Base-by-base conservation (phyloP, 2,113 vertebrate genomes). In the Pelvicachromis taeniatus region DNA sequence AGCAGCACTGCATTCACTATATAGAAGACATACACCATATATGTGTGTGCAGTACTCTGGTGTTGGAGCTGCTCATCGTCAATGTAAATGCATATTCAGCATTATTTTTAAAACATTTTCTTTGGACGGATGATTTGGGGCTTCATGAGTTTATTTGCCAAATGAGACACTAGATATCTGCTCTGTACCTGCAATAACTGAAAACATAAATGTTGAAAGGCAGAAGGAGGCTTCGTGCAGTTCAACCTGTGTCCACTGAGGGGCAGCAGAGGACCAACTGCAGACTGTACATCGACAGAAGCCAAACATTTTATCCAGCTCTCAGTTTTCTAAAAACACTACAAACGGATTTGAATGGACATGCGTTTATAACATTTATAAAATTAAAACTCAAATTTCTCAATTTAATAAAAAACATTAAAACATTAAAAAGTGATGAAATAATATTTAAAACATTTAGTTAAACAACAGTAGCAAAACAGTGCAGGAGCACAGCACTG, bases 221-320 rank as follows among this genome's bases (percentile, higher is more conserved):
- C 38, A 42, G n/a, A 23, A 26, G 13, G 38, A 70, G 11, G 12
- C 11, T 9, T 10, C 21, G 8, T 50, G 42, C 68, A 73, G 23
- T 17, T 73, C 33, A 6, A 8, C 31, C 21, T 33, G 35, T 31
- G 35, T 77, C 82, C 82, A 87, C 78, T 29, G 29, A 70, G 68
- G 2, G 40, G 68, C 55, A 84, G 86, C 78, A 87, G 48, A 84
- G 14, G 77, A 65, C 70, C 16, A 35, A 13, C 55, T 26, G 61
- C 12, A 35, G 61, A 4, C 29, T 33, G 52, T 53, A 61, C n/a
- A 33, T 29, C 29, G 19, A 19, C 29, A 11, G 9, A 61, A 10
- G 56, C 16, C 56, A 33, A 59, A 61, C 0, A 73, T 23, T 2
- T 68, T 0, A 42, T 68, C 21, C 38, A 4, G 21, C 21, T 9